These are phyloP conservation scores for Frankliniella intonsa DNA, from an alignment of 2,888 invertebrate species.

Conservation along the genomic window DNA sequence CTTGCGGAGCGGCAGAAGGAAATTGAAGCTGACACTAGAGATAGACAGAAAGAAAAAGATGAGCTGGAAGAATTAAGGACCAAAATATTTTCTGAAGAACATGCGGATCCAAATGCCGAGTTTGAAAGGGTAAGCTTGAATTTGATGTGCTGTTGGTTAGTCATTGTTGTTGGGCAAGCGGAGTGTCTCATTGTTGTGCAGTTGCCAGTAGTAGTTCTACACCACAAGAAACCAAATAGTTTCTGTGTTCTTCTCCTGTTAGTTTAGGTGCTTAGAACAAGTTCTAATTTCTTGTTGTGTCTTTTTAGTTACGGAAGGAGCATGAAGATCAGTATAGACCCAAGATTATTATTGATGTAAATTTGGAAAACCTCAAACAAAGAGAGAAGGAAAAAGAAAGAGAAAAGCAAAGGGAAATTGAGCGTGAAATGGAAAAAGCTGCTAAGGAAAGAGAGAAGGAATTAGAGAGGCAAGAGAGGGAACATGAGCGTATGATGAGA, in stretches of 20 bases:
- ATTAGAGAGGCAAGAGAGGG: constrained; percentile 42
- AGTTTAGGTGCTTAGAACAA: constrained; percentile 30
- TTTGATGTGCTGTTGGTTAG: no score
- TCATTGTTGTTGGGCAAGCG: background rate
- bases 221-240: background rate
- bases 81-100: constrained; percentile 64
- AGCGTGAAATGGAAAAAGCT: constrained; percentile 54
- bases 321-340: constrained; percentile 81
- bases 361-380: constrained; percentile 47
- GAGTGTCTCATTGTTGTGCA: constrained; percentile 28
- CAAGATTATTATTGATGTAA: constrained; percentile 63
- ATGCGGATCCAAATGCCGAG: constrained; percentile 60
- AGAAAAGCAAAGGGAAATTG: constrained; percentile 48
- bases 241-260: constrained; percentile 33
- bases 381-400: constrained; percentile 45
- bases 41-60: constrained; percentile 81
- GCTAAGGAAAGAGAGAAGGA: constrained; percentile 46
- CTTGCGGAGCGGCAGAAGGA: constrained; percentile 89
- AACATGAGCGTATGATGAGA: constrained; percentile 33
- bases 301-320: constrained; percentile 59
- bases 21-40: constrained; percentile 84
- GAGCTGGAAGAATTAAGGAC: constrained; percentile 80
- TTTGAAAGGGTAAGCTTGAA: constrained; percentile 56
- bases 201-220: background rate
- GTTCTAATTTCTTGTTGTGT: constrained; percentile 32